A percentile compares a stretch with the other conserved stretches of the same genome.
phyloP scores from a whole-genome alignment of 2,113 vertebrate genomes.

The Axis porcinus region DNA sequence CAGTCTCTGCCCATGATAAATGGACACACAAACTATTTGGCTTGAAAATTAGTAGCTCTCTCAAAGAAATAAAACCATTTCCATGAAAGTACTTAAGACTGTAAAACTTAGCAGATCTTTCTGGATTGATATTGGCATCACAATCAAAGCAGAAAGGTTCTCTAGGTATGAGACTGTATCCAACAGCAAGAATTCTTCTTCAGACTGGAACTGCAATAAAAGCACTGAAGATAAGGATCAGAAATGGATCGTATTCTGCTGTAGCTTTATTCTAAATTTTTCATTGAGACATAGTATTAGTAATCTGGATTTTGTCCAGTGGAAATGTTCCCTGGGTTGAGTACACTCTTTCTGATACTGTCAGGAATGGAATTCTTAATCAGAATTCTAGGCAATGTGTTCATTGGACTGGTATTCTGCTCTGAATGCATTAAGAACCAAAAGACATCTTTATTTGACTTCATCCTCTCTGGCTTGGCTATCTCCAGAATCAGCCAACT shows the following conservation, averaged over 20 bases:
- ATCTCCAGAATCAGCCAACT: background rate
- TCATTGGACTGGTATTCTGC: conserved; percentile 22
- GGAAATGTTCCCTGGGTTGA: background rate
- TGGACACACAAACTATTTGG: background rate
- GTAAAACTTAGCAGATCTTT: background rate
- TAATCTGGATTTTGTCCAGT: background rate
- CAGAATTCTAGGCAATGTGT: background rate
- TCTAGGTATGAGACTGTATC: background rate
- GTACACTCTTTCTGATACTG: background rate
- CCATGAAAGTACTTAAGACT: background rate
- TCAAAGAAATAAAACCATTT: background rate
- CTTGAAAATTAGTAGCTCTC: background rate
- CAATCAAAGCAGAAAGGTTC: background rate
- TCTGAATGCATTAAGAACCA: background rate
- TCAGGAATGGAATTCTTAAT: background rate
- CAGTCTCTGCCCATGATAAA: background rate
- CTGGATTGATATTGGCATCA: background rate
- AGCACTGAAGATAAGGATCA: background rate
- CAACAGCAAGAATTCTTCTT: background rate
- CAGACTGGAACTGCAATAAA: background rate
- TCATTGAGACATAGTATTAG: background rate
- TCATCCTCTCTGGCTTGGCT: conserved; percentile 19
- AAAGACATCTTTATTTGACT: background rate
- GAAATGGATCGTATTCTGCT: background rate
- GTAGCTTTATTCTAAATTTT: background rate